These are phyloP conservation scores for Syrphus vitripennis DNA, from an alignment of 2,888 invertebrate species.

Conservation along the genomic window DNA sequence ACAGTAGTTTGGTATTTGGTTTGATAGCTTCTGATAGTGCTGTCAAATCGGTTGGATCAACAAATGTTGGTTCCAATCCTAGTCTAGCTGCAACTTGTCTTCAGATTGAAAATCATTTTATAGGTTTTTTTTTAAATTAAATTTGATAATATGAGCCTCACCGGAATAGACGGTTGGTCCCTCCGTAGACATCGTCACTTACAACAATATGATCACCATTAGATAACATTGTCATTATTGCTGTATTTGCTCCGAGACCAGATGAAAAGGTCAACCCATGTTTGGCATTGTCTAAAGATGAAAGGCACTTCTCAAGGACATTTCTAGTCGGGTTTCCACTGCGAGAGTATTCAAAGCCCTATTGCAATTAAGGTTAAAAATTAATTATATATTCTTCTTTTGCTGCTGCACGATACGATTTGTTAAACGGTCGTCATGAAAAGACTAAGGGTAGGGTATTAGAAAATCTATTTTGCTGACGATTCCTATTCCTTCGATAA, in stretches of 20 bases:
- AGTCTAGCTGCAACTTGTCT: constrained; percentile 85
- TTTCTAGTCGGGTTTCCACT: constrained; percentile 97
- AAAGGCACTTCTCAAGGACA: constrained; percentile 93
- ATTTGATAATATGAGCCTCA: constrained; percentile 75
- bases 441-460: too few relatives aligned
- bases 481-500: too few relatives aligned
- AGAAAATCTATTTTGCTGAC: too few relatives aligned
- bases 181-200: constrained; percentile 97
- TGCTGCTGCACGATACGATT: too few relatives aligned
- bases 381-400: too few relatives aligned
- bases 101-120: constrained; percentile 77
- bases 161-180: constrained; percentile 90
- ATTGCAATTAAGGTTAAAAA: not conserved
- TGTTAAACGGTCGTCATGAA: too few relatives aligned
- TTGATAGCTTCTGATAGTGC: constrained; percentile 87
- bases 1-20: constrained; percentile 93
- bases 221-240: constrained; percentile 88
- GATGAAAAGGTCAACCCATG: constrained; percentile 92
- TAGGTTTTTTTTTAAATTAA: not conserved
- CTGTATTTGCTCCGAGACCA: constrained; percentile 93
- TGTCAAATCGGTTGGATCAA: constrained; percentile 87
- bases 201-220: constrained; percentile 95
- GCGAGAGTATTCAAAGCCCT: constrained; percentile 96
- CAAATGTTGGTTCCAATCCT: constrained; percentile 89
- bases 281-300: constrained; percentile 94